These are phyloP conservation scores for Enteromius radiatus DNA, from an alignment of 2,797 vertebrate species.

Conservation along the genomic window DNA sequence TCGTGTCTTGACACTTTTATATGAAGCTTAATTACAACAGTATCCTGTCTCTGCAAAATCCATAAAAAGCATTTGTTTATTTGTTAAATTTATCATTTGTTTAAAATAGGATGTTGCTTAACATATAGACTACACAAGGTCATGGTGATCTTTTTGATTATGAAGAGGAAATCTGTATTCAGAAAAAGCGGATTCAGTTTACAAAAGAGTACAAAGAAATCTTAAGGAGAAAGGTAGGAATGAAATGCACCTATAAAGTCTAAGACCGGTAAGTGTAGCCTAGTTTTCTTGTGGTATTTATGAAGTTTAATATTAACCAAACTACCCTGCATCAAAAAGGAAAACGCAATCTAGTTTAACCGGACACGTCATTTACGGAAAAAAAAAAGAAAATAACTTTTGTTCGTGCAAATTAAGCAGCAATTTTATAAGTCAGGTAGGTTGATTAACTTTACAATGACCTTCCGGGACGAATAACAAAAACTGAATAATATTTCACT, in stretches of 20 bases:
- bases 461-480: background rate
- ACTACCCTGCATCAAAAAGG: background rate
- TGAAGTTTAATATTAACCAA: background rate
- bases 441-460: background rate
- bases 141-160: background rate
- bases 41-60: no score
- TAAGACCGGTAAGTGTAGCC: background rate
- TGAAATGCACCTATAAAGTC: background rate
- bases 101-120: background rate
- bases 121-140: background rate
- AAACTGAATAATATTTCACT: background rate
- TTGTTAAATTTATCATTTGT: background rate
- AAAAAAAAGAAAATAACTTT: no score
- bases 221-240: background rate
- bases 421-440: background rate
- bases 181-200: background rate
- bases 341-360: background rate
- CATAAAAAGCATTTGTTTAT: no score
- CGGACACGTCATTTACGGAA: background rate
- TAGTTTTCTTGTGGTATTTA: background rate
- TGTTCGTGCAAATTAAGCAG: background rate
- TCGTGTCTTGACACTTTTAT: slow-evolving; percentile 10
- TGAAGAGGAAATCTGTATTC: background rate
- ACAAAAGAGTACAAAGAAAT: no score
- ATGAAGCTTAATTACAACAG: background rate